Evolutionary conservation across 2,888 invertebrate genomes (phyloP), one percentile per base, ranked within the genome.

Genomic region (Sinohyriopsis cumingii): DNA sequence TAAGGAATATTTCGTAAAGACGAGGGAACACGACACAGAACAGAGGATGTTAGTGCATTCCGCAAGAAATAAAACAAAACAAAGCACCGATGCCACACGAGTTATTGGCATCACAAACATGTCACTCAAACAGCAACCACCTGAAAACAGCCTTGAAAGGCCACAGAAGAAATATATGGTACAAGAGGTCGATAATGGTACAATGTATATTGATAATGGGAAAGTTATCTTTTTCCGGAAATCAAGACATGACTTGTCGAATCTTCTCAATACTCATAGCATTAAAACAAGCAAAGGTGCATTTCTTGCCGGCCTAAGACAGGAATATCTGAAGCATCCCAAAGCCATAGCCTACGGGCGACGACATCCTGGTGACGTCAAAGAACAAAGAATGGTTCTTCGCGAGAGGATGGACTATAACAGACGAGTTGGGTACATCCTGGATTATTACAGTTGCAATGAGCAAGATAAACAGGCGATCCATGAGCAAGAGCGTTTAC

Each of bases 211-310:
- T 28, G 83, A 83, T 63, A 79, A 73, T 63, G 83, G 82, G 1
- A 81, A 81, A 68, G 79, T 82, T 12, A 80, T 79, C n/a, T 79
- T 77, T 54, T 82, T 81, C 69, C 70, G 78, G 22, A 82, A 81
- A 59, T 76, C 80, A 18, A 74, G 78, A 62, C 79, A 81, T 59
- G 79, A 82, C 61, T 61, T 78, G 55, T 73, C 77, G 22, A 71
- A 72, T 55, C 54, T 81, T 22, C 61, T 81, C 54, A 82, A 80
- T 53, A 74, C 75, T 15, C 77, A 82, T 66, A 68, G 76, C 24
- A 59, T 77, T 25, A 56, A 73, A 5, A 68, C 74, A 24, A 68
- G 77, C 24, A 77, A 76, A 53, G 80, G 72, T 18, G 76, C 80
- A 45, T 82, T 82, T 63, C 74, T 84, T 12, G 77, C 82, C 1